Base-by-base conservation (phyloP, 1,140 invertebrate species). In the Trichonephila inaurata region DNA sequence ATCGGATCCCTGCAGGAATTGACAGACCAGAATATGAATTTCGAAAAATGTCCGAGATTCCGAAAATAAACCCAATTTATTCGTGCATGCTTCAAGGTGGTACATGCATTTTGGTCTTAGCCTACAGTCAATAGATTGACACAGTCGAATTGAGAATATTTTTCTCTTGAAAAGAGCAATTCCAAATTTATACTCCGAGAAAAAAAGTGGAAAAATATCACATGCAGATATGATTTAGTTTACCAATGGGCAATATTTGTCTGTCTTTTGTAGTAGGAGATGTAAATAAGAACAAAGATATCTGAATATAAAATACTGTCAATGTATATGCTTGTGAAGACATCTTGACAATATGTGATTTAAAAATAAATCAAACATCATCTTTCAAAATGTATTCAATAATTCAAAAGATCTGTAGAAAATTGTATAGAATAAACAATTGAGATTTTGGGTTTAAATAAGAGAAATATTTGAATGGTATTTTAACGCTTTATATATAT, bases 11-110 rank as follows among this genome's bases (percentile, higher is more conserved):
- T 77, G 72, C 72, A 77, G 28, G 28, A 40, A 33, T 40, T 77
- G 72, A 77, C 72, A 77, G 28, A 77, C 33, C 33, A 40, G 72
- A 77, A 77, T 77, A 77, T 19, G 72, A 77, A 77, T 77, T 77
- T 28, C 33, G 72, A 40, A 19, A 77, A 18, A 19, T 77, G 28
- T 28, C 16, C 14, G 62, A 18, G 14, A 77, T 77, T 77, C 69
- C 5, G 69, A 77, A 77, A 77, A 77, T 77, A 77, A 77, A 77
- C 33, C 72, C 72, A 77, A 77, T 77, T 77, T 77, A 77, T 77
- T 77, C 72, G 24, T 77, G 33, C 33, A 33, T 77, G 28, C 24
- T 14, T 77, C 28, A 10, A 21, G 21, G 24, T 33, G 72, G 69
- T 28, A 40, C 28, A 33, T 33, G 69, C 24, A 33, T 77, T 77